Evolutionary conservation across 2,888 invertebrate species (phyloP).

Genomic region (Tenthredo notha): DNA sequence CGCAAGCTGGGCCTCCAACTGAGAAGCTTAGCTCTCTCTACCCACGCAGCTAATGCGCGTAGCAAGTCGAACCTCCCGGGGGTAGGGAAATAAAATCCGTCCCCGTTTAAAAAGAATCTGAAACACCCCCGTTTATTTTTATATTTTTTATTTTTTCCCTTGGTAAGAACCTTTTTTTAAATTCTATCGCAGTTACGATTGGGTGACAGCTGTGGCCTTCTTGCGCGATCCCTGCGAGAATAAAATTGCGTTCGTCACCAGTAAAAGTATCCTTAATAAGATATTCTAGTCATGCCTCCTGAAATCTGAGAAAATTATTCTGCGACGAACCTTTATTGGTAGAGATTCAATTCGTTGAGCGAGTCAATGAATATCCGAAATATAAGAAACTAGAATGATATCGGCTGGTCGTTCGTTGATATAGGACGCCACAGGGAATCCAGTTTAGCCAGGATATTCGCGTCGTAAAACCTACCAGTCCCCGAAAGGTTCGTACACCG

Average conservation of each 20-base stretch:
- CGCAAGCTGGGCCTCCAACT: conserved; percentile 45
- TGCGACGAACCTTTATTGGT: conserved; percentile 10
- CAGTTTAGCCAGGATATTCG: conserved; percentile 15
- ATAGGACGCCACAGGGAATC: conserved; percentile 20
- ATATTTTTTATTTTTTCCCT: no score
- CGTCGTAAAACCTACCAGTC: not conserved
- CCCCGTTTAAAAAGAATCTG: not conserved
- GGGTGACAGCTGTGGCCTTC: not conserved
- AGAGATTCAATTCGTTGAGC: conserved; percentile 25
- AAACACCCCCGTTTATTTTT: not conserved
- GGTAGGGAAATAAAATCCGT: conserved; percentile 13
- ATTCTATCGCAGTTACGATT: conserved; percentile 11
- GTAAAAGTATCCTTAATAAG: conserved; percentile 27
- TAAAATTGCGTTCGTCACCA: conserved; percentile 22
- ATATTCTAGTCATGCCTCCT: conserved; percentile 39
- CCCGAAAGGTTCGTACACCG: not conserved
- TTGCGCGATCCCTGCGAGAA: not conserved
- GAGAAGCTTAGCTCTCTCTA: conserved; percentile 36
- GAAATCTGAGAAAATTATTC: conserved; percentile 40
- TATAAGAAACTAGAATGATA: not conserved
- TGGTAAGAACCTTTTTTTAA: not conserved
- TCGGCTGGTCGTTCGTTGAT: conserved; percentile 12
- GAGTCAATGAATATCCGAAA: not conserved
- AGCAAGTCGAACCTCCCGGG: conserved; percentile 19
- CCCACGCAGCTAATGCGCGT: conserved; percentile 44